Evolutionary conservation across 1,140 invertebrate genomes (phyloP).

Genomic region (Cydia amplana): DNA sequence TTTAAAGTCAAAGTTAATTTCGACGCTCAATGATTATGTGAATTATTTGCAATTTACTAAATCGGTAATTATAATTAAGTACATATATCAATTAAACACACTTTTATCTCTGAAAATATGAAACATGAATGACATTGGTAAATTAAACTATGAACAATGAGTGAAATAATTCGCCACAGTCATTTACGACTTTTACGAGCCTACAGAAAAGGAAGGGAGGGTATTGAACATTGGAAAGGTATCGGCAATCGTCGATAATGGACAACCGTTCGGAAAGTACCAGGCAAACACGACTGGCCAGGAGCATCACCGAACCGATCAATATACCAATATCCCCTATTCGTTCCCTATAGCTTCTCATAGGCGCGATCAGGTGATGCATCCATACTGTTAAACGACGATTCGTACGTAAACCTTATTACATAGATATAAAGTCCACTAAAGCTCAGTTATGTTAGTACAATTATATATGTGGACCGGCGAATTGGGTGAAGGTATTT

Average conservation of each 20-base stretch:
- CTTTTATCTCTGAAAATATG: too few species aligned
- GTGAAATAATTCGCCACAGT: too few species aligned
- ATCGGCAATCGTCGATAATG: constrained; percentile 74
- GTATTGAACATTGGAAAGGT: constrained; percentile 44
- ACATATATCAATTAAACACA: too few species aligned
- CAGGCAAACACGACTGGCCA: constrained; percentile 51
- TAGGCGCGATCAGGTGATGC: constrained; percentile 35
- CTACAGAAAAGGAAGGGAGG: constrained; percentile 1
- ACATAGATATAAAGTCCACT: too few species aligned
- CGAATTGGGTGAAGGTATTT: constrained; percentile 7
- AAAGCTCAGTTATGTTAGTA: background rate
- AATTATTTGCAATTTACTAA: too few species aligned
- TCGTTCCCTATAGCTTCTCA: constrained; percentile 39
- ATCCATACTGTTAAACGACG: too few species aligned
- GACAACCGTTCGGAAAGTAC: constrained; percentile 74
- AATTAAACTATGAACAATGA: too few species aligned
- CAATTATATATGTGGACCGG: background rate
- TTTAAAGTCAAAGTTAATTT: background rate
- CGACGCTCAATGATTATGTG: too few species aligned
- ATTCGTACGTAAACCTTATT: too few species aligned
- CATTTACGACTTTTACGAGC: too few species aligned
- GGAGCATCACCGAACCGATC: constrained; percentile 68
- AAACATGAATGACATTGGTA: too few species aligned
- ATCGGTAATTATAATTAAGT: too few species aligned
- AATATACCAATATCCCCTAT: constrained; percentile 62